A percentile compares a stretch with the other conserved stretches of the same genome.
These are phyloP conservation scores for Dysmachus trigonus DNA, from an alignment of 2,888 invertebrate genomes.

Conservation along the genomic window DNA sequence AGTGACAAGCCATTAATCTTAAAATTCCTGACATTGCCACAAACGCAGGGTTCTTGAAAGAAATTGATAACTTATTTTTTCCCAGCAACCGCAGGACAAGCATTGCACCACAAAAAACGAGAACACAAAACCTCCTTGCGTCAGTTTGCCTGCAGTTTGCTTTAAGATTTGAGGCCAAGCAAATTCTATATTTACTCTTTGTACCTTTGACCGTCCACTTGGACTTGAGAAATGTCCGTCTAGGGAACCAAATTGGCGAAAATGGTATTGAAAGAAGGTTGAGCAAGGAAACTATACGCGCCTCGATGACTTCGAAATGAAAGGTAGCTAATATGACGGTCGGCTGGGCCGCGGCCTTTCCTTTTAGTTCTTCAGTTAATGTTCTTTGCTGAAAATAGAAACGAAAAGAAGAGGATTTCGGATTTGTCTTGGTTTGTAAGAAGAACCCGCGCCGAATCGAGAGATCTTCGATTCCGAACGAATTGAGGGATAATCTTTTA, in stretches of 20 bases:
- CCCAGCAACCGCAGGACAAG: neutral
- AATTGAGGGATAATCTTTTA: neutral
- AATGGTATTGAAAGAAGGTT: neutral
- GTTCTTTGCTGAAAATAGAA: neutral
- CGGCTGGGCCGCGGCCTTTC: neutral
- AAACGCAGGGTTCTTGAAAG: neutral
- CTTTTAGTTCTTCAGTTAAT: neutral
- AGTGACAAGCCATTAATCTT: neutral
- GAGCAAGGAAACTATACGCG: neutral
- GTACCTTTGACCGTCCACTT: neutral
- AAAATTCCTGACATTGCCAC: neutral
- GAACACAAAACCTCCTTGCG: neutral
- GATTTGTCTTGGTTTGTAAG: neutral
- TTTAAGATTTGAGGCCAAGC: neutral
- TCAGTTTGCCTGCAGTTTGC: neutral
- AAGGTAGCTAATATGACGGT: neutral
- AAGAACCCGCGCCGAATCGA: neutral
- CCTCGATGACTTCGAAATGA: neutral
- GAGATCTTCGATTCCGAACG: neutral
- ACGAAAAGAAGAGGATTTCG: neutral
- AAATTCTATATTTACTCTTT: neutral
- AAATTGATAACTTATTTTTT: neutral
- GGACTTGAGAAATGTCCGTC: neutral
- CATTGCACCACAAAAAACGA: neutral
- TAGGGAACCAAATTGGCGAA: neutral